Evolutionary conservation across 2,888 invertebrate species (phyloP), one percentile per base, ranked within the genome.

Genomic region (Drosophila prostipennis): DNA sequence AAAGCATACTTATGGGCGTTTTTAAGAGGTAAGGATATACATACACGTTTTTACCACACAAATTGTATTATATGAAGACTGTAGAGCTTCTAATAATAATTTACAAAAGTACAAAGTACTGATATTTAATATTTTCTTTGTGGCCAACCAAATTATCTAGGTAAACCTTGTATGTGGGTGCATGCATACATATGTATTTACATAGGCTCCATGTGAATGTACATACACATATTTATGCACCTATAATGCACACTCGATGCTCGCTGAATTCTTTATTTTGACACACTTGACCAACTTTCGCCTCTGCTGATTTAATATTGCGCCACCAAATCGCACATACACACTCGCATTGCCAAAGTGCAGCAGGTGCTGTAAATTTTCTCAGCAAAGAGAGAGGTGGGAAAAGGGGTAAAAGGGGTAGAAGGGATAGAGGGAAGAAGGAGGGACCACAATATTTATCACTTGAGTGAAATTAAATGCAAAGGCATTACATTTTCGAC

Each of bases 221-320:
- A 37, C 19, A 42, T 13, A 59, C 16, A 11, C 8, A 34, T 7
- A 40, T 42, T 36, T 37, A 23, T 16, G 23, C 46, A 56, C 32
- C 39, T 51, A 58, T 55, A 39, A 40, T 40, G 36, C 43, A 34
- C 37, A 49, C 49, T 60, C 49, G 19, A 65, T 40, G 60, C 52
- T 60, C 23, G 59, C 57, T 52, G 55, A 74, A 72, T 76, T 76
- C 65, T 72, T 78, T 80, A 75, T 83, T 85, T 83, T 83, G 76
- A 70, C 83, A 79, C 74, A 84, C 83, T 84, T 86, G 83, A 84
- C 86, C 83, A 84, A 84, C 74, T 78, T 86, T 83, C 68, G 63
- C 55, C 68, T 29, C 37, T 55, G 68, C 65, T 68, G 63, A 69
- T 74, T 72, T 54, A 49, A 70, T 73, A 70, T 73, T 74, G 61